Evolutionary conservation across 1,140 invertebrate species (phyloP).

Genomic region (Drosophila suzukii): DNA sequence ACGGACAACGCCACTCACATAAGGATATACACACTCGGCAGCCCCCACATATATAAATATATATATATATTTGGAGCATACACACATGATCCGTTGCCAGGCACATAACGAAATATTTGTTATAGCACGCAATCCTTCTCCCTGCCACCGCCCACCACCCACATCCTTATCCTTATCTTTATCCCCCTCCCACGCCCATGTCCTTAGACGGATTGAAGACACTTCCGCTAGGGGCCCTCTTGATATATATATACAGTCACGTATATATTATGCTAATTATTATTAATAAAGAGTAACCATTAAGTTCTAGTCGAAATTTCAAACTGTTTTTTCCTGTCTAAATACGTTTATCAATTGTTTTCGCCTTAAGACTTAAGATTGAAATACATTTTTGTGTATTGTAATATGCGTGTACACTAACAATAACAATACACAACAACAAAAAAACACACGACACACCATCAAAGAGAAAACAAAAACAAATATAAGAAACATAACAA

Average conservation of each 20-base stretch:
- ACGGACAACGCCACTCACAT: slow-evolving; percentile 30
- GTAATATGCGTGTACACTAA: slow-evolving; percentile 73
- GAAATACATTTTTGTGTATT: slow-evolving; percentile 72
- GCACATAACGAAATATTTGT: slow-evolving; percentile 58
- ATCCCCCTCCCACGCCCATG: background rate
- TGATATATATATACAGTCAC: slow-evolving; percentile 24
- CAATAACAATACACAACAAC: slow-evolving; percentile 44
- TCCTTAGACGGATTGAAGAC: slow-evolving; percentile 1
- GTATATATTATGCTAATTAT: slow-evolving; percentile 52
- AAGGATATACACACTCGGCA: slow-evolving; percentile 38
- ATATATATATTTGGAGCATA: slow-evolving; percentile 21
- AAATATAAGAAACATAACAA: slow-evolving; percentile 32
- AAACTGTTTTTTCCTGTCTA: slow-evolving; percentile 67
- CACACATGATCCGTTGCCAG: slow-evolving; percentile 43
- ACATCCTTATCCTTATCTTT: background rate
- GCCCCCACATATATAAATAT: slow-evolving; percentile 2
- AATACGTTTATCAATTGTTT: slow-evolving; percentile 64
- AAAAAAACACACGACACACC: slow-evolving; percentile 50
- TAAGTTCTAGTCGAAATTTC: slow-evolving; percentile 84
- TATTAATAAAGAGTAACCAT: slow-evolving; percentile 52
- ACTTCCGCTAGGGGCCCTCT: slow-evolving; percentile 20
- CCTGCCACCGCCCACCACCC: slow-evolving; percentile 3
- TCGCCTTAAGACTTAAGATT: slow-evolving; percentile 68
- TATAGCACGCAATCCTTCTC: slow-evolving; percentile 45
- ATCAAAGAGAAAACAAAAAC: slow-evolving; percentile 52